Evolutionary conservation across 2,113 vertebrate genomes (phyloP).

Genomic region (Pica pica): DNA sequence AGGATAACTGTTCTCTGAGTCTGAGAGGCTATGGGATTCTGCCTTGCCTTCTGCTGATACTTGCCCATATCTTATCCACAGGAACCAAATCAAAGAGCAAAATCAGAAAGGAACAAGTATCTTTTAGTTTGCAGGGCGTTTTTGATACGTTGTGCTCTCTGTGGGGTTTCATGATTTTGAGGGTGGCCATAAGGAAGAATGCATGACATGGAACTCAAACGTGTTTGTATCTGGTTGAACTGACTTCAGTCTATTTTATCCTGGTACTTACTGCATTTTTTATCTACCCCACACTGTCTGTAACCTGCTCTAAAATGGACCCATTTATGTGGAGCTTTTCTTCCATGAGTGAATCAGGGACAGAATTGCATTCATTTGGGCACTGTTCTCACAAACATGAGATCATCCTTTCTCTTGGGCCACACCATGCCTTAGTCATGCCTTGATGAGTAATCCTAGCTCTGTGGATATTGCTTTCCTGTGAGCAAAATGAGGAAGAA

Average conservation of each 20-base stretch:
- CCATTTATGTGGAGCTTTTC: neutral
- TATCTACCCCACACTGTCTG: neutral
- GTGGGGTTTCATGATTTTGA: neutral
- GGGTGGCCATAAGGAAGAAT: neutral
- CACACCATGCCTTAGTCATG: neutral
- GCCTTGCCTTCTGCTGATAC: neutral
- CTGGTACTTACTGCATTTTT: neutral
- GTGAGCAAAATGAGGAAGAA: neutral
- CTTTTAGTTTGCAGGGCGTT: neutral
- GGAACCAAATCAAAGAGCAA: neutral
- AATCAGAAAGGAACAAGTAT: neutral
- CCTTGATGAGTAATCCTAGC: neutral
- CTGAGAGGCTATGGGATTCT: neutral
- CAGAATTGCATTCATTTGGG: neutral
- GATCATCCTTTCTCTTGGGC: neutral
- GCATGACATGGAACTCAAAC: rapidly evolving
- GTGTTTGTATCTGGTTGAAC: neutral
- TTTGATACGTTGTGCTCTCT: neutral
- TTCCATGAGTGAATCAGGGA: neutral
- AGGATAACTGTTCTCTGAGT: neutral
- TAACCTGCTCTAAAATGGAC: neutral
- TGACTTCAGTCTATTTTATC: neutral
- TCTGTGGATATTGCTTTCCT: neutral
- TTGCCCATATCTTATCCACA: neutral
- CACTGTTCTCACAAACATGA: neutral